A percentile compares a stretch with the other conserved stretches of the same genome.
These are phyloP conservation scores for Nautilus pompilius DNA, from an alignment of 1,140 invertebrate genomes.

Conservation along the genomic window DNA sequence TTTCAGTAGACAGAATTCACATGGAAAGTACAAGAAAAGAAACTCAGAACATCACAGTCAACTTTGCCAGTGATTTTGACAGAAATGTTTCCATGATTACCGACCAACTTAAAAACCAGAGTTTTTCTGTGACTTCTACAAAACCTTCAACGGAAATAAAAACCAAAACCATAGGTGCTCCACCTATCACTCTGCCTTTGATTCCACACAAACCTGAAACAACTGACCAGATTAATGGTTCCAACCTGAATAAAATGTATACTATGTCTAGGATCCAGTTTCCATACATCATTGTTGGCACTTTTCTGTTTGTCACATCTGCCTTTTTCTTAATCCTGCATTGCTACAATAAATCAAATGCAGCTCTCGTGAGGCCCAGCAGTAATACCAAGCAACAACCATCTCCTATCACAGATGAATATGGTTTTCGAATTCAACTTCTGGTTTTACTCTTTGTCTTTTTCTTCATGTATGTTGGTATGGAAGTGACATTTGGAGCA, in stretches of 20 bases:
- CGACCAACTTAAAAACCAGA: too few relatives aligned
- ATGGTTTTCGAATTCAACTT: slow-evolving; percentile 33
- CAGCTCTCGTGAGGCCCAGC: slow-evolving; percentile 4
- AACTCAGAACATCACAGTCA: too few relatives aligned
- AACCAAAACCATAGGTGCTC: slow-evolving; percentile 4
- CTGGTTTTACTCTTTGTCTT: slow-evolving; percentile 54
- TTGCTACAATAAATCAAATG: slow-evolving; percentile 40
- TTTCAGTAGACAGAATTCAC: too few relatives aligned
- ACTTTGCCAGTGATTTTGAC: too few relatives aligned
- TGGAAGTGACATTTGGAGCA: slow-evolving; percentile 58
- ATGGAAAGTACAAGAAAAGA: too few relatives aligned
- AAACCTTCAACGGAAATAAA: slow-evolving; percentile 11
- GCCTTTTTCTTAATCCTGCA: slow-evolving; percentile 54
- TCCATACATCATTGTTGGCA: slow-evolving; percentile 55
- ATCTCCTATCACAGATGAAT: neutral
- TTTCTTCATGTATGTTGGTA: slow-evolving; percentile 57
- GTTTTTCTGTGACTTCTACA: too few relatives aligned
- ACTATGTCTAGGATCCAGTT: slow-evolving; percentile 56
- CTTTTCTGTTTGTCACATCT: slow-evolving; percentile 52
- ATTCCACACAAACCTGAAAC: slow-evolving; percentile 3
- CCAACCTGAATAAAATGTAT: slow-evolving; percentile 21
- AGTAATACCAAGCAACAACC: neutral
- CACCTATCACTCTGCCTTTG: too few relatives aligned
- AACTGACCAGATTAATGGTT: slow-evolving; percentile 10
- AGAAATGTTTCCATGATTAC: too few relatives aligned